A percentile compares a stretch with the other conserved stretches of the same genome.
phyloP scores from a whole-genome alignment of 1,140 invertebrate species.

The Caenorhabditis briggsae region DNA sequence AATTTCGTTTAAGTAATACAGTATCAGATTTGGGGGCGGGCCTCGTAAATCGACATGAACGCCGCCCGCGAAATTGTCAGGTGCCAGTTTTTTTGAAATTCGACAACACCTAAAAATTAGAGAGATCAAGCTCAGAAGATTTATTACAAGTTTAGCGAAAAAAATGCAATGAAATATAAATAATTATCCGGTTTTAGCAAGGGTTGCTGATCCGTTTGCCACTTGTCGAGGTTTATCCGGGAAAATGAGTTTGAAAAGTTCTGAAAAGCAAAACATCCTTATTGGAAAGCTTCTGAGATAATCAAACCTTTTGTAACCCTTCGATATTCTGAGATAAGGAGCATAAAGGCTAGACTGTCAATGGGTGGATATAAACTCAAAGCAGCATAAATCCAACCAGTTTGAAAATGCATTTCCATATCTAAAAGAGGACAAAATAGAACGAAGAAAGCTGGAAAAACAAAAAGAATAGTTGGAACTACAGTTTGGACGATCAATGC shows the following conservation, averaged over 20 bases:
- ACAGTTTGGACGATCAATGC: neutral
- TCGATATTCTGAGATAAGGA: slow-evolving; percentile 11
- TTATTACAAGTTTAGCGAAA: too few relatives aligned
- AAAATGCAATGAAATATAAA: too few relatives aligned
- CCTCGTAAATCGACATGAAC: too few relatives aligned
- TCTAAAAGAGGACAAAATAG: neutral
- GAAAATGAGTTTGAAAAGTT: neutral
- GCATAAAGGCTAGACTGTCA: neutral
- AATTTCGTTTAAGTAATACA: too few relatives aligned
- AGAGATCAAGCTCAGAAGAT: too few relatives aligned
- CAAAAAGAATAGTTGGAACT: neutral
- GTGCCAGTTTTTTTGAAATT: too few relatives aligned
- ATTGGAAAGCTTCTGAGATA: neutral
- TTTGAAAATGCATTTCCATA: slow-evolving; percentile 8
- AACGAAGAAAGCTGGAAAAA: neutral
- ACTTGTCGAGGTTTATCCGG: neutral
- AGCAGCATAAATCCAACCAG: slow-evolving; percentile 25
- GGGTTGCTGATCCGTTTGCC: neutral
- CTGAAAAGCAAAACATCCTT: neutral
- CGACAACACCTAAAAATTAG: too few relatives aligned
- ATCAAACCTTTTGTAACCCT: neutral
- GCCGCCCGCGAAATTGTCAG: too few relatives aligned
- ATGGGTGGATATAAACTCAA: slow-evolving; percentile 6
- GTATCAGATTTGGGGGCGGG: too few relatives aligned
- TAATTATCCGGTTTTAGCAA: too few relatives aligned